These are phyloP conservation scores for Falcunculus frontatus DNA, from an alignment of 2,113 vertebrate species.

Conservation along the genomic window DNA sequence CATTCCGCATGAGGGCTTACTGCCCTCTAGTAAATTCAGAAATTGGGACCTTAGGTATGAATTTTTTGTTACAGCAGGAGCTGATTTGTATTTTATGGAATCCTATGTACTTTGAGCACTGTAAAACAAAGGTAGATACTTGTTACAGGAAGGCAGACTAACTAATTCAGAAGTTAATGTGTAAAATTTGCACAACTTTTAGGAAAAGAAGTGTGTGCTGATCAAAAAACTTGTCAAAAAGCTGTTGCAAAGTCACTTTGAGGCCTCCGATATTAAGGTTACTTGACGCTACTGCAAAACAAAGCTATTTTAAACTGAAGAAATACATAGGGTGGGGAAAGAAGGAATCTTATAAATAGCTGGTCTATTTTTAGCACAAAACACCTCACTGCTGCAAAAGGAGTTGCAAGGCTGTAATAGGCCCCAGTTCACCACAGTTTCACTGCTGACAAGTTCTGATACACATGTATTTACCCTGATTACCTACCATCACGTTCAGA, in stretches of 20 bases:
- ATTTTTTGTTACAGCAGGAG: not conserved
- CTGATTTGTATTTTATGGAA: not conserved
- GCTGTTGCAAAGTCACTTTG: not conserved
- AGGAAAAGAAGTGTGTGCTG: not conserved
- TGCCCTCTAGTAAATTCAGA: not conserved
- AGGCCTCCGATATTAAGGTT: not conserved
- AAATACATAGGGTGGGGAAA: not conserved
- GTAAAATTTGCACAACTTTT: not conserved
- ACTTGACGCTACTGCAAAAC: not conserved
- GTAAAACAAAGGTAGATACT: not conserved
- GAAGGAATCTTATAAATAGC: not conserved
- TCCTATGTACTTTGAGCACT: not conserved
- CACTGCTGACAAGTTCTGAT: not conserved
- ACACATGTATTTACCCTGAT: not conserved
- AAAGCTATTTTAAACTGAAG: not conserved
- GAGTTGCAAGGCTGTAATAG: not conserved
- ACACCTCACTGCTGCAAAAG: not conserved
- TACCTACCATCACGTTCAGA: not conserved
- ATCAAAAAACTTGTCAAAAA: not conserved
- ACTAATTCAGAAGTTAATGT: not conserved
- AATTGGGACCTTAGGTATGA: accelerated
- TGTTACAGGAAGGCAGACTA: too few species aligned
- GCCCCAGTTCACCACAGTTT: not conserved
- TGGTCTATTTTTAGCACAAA: not conserved
- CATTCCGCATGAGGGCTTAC: not conserved